Evolutionary conservation across 2,888 invertebrate genomes (phyloP).

Genomic region (Apomyelois bistriatella): DNA sequence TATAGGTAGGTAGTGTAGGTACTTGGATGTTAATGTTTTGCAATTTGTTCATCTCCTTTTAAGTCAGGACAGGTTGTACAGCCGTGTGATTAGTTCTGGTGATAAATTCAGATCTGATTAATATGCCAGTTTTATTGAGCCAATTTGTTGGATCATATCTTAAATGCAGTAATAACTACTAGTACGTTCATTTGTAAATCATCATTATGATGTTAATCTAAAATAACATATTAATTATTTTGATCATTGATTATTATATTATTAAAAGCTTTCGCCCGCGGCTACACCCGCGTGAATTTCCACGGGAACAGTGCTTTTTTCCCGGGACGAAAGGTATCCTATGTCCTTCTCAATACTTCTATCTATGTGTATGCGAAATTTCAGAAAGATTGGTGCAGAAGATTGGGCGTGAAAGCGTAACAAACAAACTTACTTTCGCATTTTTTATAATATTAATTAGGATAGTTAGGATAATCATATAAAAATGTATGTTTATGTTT

Average conservation of each 20-base stretch:
- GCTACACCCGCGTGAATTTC: too few relatives aligned
- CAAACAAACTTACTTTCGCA: too few relatives aligned
- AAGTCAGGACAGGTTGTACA: background rate
- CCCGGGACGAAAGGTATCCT: too few relatives aligned
- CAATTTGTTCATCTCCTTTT: conserved; percentile 6
- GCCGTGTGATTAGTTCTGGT: conserved; percentile 1
- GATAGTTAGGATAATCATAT: too few relatives aligned
- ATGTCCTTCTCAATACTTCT: too few relatives aligned
- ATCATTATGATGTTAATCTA: background rate
- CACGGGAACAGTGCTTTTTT: too few relatives aligned
- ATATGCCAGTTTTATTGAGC: background rate
- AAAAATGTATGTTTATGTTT: too few relatives aligned
- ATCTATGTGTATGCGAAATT: too few relatives aligned
- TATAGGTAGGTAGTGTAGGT: background rate
- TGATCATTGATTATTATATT: background rate
- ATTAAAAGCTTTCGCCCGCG: too few relatives aligned
- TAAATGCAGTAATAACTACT: background rate
- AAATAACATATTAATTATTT: background rate
- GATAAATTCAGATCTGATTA: conserved; percentile 1
- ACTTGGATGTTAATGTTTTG: background rate
- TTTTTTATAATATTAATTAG: background rate
- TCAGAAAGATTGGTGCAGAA: too few relatives aligned
- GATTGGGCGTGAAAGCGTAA: too few relatives aligned
- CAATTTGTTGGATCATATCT: background rate
- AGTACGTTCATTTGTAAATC: background rate